Evolutionary conservation across 2,888 invertebrate species (phyloP), one percentile per base, ranked within the genome.

Genomic region (Cryptocephalus primarius): DNA sequence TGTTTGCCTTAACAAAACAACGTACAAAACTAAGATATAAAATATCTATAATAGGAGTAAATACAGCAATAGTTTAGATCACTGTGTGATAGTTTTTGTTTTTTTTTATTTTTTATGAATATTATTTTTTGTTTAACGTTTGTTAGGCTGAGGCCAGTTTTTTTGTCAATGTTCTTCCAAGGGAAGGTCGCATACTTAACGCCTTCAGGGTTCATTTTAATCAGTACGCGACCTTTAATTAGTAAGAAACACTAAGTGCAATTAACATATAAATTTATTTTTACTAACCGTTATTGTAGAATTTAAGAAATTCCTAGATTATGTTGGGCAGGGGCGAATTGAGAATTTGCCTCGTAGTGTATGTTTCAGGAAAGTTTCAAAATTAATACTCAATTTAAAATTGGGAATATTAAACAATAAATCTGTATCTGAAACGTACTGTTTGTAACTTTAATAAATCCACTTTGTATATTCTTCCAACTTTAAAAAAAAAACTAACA

Each of bases 91-190:
- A 63, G 56, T 60, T 53, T 60, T 56, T 58, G 49, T 55, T 55
- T 57, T 58, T 53, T 59, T 55, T 59, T 58, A 54, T 58, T 54
- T 57, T 22, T 55, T 54, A 36, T 36, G n/a, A n/a, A n/a, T 36
- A 36, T 4, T 36, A 36, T 36, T 36, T 59, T 64, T 63, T 59
- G 60, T 65, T 65, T 66, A 63, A 63, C 60, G 54, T 64, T 65
- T 65, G 61, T 65, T 67, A 68, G 68, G 69, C 68, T 60, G 50
- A 62, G 67, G 69, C 69, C 70, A 68, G 67, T 69, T 68, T 55
- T 58, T 49, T 43, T 59, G 60, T 67, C 68, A 64, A 59, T 59
- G 69, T 69, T 69, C 69, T 70, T 70, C 69, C 69, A 67, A n/a
- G 36, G 12, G 36, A 11, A 36, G 11, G n/a, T 36, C 36, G 36